phyloP scores from a whole-genome alignment of 2,113 vertebrate genomes.

The Nyctibius bracteatus region DNA sequence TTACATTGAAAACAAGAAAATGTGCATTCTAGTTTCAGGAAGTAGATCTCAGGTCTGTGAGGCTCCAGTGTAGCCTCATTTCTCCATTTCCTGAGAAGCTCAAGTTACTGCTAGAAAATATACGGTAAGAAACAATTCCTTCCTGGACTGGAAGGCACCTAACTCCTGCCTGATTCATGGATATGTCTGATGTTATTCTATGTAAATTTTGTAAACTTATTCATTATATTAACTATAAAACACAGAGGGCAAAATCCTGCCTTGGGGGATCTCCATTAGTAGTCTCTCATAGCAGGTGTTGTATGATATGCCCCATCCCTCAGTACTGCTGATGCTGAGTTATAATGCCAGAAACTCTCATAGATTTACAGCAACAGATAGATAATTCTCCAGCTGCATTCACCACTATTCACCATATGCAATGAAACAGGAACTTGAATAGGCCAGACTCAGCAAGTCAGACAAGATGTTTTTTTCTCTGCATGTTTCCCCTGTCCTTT shows the following conservation, averaged over 20 bases:
- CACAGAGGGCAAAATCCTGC: background rate
- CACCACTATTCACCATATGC: background rate
- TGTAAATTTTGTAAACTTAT: background rate
- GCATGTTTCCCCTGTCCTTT: background rate
- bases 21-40: background rate
- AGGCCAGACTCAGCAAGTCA: background rate
- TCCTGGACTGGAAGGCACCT: background rate
- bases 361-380: background rate
- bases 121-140: background rate
- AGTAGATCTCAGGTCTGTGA: background rate
- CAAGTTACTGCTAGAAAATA: background rate
- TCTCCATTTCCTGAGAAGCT: background rate
- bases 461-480: conserved; percentile 18
- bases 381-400: background rate
- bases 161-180: background rate
- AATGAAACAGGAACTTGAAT: background rate
- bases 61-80: background rate
- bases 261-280: background rate
- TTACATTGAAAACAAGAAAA: background rate
- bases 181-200: background rate
- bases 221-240: background rate
- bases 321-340: background rate
- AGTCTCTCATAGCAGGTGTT: background rate
- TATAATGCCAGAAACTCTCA: background rate
- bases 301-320: background rate